These are phyloP conservation scores for Meriones psammophilus DNA, from an alignment of 2,797 vertebrate species.

Conservation along the genomic window DNA sequence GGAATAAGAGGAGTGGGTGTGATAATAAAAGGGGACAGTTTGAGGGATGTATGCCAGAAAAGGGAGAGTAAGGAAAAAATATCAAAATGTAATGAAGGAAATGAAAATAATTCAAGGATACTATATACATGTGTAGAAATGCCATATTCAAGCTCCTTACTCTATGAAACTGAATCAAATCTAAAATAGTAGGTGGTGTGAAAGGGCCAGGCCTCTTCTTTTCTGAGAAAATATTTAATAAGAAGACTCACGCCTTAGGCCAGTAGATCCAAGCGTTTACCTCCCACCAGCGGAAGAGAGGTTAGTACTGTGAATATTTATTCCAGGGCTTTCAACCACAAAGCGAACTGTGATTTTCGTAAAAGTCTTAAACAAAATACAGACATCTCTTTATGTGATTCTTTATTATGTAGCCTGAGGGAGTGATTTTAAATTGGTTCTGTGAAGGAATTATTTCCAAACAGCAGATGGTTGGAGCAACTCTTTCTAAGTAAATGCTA, in stretches of 20 bases:
- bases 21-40: background rate
- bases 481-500: conserved; percentile 64
- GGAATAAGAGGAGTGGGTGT: background rate
- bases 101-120: background rate
- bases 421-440: conserved; percentile 72
- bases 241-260: conserved; percentile 56
- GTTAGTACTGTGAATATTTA: conserved; percentile 71
- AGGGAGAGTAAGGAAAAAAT: too few relatives aligned
- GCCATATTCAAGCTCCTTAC: background rate
- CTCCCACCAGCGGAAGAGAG: conserved; percentile 63
- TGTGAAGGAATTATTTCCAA: conserved; percentile 76
- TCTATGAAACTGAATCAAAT: background rate
- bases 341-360: conserved; percentile 72
- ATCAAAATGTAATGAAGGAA: background rate
- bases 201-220: background rate
- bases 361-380: conserved; percentile 77
- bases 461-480: conserved; percentile 70
- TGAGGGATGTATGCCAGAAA: too few relatives aligned
- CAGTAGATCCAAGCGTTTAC: conserved; percentile 54
- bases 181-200: background rate
- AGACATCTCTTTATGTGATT: conserved; percentile 76
- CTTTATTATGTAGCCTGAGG: conserved; percentile 73
- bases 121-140: background rate
- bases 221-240: conserved; percentile 70
- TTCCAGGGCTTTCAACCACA: conserved; percentile 76